Conservation (phyloP, 2,797 vertebrate species). For the Onychomys leucogaster region DNA sequence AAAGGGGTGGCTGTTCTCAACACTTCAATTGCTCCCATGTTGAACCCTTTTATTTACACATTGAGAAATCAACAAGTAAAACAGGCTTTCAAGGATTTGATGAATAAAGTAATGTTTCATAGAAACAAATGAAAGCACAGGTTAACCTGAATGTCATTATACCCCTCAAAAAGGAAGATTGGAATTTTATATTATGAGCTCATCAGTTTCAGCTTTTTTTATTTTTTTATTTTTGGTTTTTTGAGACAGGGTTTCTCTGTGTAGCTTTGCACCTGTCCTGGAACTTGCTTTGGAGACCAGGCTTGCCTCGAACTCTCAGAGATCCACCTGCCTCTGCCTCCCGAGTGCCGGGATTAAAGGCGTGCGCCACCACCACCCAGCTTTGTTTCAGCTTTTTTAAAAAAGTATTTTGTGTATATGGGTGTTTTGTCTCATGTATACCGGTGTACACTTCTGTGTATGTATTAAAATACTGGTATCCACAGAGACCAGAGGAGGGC, state of each 20-base stretch:
- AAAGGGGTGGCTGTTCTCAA: background rate
- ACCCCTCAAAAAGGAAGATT: background rate
- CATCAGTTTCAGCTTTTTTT: background rate
- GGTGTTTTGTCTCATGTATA: background rate
- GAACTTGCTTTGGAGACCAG: no score
- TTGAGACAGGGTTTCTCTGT: no score
- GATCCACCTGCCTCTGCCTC: no score
- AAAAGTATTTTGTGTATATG: background rate
- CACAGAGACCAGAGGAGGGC: no score
- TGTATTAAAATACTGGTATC: no score
- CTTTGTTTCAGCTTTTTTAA: background rate
- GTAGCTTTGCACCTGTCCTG: no score
- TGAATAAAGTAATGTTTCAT: conserved; percentile 1
- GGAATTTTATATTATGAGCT: background rate
- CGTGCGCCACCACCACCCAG: no score
- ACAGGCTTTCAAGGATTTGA: background rate
- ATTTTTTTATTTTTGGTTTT: no score
- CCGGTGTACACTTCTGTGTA: background rate
- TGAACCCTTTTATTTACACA: background rate
- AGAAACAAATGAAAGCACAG: conserved; percentile 12
- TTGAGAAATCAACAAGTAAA: conserved; percentile 31
- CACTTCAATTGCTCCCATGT: background rate
- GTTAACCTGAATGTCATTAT: background rate
- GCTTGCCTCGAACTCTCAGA: no score
- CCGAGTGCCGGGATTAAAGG: no score